Evolutionary conservation across 1,140 invertebrate species (phyloP), one percentile per base, ranked within the genome.

Genomic region (Drosophila bocqueti): DNA sequence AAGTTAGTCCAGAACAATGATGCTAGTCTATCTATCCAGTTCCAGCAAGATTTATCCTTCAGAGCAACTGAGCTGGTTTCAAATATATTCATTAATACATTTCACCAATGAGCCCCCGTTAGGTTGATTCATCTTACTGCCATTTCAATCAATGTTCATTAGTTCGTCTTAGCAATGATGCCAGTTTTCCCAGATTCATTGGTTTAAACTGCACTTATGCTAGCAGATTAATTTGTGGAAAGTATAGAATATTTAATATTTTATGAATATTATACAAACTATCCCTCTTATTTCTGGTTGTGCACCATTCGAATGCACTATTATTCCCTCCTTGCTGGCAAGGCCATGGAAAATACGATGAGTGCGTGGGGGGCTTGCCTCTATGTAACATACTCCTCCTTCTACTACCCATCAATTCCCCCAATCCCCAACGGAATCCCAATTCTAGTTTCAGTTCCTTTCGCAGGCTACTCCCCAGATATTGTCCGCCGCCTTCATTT

Each of bases 401-500:
- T 11, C 10, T 6, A 74, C 15, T 21, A 8, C 8, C 15, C 26
- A 40, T 40, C 18, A 42, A 18, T 40, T 42, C 18, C 29, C 29
- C 7, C 7, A 57, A 24, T 55, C 34, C 34, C 52, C 18, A 24
- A 7, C 9, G 4, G 34, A 57, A 26, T 57, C 21, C 18, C 58
- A n/a, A 21, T 46, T 26, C 24, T 16, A 26, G 36, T 61, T 15
- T 2, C 18, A 15, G 29, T 10, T 9, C 16, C 18, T 21, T 21
- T 45, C 6, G 6, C 47, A 43, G 8, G 24, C 49, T 24, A 31
- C 42, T 55, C 55, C 42, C 73, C 29, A 76, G 55, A 68, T 42
- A 75, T 50, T 45, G 26, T 18, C 24, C 13, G 4, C 10, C 29
- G 68, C 50, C 83, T 81, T 34, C 52, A 67, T 78, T 83, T 83